Evolutionary conservation across 2,888 invertebrate species (phyloP).

Genomic region (Steromphala cineraria): DNA sequence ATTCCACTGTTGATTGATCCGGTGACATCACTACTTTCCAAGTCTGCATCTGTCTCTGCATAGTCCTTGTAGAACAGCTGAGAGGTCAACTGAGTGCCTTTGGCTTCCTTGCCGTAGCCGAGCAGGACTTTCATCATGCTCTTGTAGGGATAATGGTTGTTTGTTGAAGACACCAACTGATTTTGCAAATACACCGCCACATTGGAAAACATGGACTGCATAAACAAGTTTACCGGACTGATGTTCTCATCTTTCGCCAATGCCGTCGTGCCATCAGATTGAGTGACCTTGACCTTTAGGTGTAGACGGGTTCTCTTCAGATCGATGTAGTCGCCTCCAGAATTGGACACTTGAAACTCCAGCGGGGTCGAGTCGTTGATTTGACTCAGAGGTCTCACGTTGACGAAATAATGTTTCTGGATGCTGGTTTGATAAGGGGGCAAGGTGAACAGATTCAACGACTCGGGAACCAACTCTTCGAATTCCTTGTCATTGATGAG

Average conservation of each 20-base stretch:
- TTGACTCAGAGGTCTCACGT: background rate
- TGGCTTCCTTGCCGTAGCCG: background rate
- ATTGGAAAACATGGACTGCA: background rate
- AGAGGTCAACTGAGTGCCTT: background rate
- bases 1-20: background rate
- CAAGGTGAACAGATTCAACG: background rate
- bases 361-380: background rate
- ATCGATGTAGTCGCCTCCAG: background rate
- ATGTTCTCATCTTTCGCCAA: background rate
- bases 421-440: background rate
- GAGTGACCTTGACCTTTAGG: background rate
- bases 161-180: background rate
- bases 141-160: slow-evolving; percentile 1
- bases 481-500: background rate
- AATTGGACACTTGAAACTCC: background rate
- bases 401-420: background rate
- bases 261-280: background rate
- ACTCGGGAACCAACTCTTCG: background rate
- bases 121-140: background rate
- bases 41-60: background rate
- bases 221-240: background rate
- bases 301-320: background rate
- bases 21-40: background rate
- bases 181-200: background rate
- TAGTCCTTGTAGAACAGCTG: background rate